Base-by-base conservation (phyloP, 2,797 vertebrate genomes). In the Cirrhinus molitorella region DNA sequence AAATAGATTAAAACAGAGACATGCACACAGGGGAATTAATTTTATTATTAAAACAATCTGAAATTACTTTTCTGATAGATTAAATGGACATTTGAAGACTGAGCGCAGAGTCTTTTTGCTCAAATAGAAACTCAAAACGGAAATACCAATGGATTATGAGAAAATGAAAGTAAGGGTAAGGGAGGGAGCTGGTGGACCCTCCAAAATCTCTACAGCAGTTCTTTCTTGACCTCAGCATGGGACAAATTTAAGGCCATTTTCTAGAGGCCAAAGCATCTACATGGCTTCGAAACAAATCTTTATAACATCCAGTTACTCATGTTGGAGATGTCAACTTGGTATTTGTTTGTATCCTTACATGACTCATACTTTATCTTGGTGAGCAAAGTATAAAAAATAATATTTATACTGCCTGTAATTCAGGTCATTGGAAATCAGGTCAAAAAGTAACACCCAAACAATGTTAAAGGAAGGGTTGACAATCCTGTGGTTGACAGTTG, bases 161-260 rank as follows among this genome's bases (percentile, higher is more conserved):
- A 83, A 71, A 84, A 63, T 55, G 61, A 83, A 77, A 83, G 80
- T 83, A 84, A 86, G 84, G 65, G 67, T 28, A 43, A 59, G 13
- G 57, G 59, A 55, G 70, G 68, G 70, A 70, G 76, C 47, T 19
- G 34, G 61, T 77, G 68, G 80, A 76, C 51, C 65, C 34, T 85
- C 80, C 61, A 81, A 81, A 80, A 37, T 70, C 37, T 71, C 40
- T 84, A 63, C 80, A 40, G 51, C 78, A 63, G 57, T 80, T 81
- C 63, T 63, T 37, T 65, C 6, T 45, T 83, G 87, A 80, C 3
- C 82, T 83, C 16, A 82, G 81, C 23, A 19, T 72, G 89, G 92
- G 92, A 93, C 92, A 93, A 79, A 88, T 79, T 79, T 57, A 2
- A 88, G 92, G 91, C 91, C 85, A 74, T 82, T 91, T 93, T 92